Evolutionary conservation across 2,797 vertebrate genomes (phyloP).

Genomic region (Cichlasoma orientale): DNA sequence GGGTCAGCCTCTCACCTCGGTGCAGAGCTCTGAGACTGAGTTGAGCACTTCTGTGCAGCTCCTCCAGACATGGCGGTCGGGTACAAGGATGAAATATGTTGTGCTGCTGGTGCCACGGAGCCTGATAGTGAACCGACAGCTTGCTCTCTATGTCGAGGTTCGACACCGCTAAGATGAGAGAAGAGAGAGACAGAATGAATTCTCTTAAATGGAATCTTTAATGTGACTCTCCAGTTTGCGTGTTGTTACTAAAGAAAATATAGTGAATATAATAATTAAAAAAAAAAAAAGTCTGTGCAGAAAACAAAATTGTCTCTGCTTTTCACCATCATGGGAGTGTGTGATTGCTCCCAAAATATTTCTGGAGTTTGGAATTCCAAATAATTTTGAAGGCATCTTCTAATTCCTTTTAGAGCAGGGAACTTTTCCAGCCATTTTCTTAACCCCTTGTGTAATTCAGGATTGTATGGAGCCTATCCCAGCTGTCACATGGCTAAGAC

Average conservation of each 20-base stretch:
- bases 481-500: background rate
- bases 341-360: background rate
- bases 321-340: too few relatives aligned
- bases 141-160: constrained; percentile 97
- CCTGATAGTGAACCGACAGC: constrained; percentile 91
- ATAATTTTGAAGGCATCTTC: background rate
- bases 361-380: background rate
- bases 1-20: constrained; percentile 80
- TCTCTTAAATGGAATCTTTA: background rate
- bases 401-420: background rate
- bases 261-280: background rate
- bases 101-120: constrained; percentile 95
- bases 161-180: constrained; percentile 87
- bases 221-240: background rate
- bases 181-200: constrained; percentile 10
- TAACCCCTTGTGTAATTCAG: background rate
- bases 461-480: background rate
- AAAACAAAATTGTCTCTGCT: background rate
- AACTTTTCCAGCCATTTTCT: background rate
- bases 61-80: constrained; percentile 91
- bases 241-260: background rate
- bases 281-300: background rate
- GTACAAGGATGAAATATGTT: constrained; percentile 92
- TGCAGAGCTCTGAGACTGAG: constrained; percentile 90
- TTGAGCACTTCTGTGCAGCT: constrained; percentile 91